Evolutionary conservation across 2,888 invertebrate genomes (phyloP), one percentile per base, ranked within the genome.

Genomic region (Eilema sororculum): DNA sequence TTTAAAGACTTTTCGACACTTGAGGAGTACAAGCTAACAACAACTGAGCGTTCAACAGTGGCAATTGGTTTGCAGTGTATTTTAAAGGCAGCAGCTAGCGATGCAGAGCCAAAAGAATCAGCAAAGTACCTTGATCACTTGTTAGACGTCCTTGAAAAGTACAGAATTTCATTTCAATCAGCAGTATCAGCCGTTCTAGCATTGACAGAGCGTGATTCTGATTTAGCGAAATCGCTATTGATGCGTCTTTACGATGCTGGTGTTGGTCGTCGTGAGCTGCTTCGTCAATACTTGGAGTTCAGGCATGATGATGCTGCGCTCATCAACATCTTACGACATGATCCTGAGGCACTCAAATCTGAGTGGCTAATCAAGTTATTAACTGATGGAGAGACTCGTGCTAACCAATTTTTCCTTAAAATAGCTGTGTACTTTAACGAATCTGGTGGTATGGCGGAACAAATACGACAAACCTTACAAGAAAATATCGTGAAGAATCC

Each of bases 241-340:
- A 30, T 66, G 3, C 81, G 84, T 8, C 66, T 93, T 3, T 93
- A 82, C 65, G 37, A 86, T 0, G 74, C 79, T 2, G 84, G 82
- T 52, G 74, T 90, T 12, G 90, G 86, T 8, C 89, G 93, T 12
- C 87, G 86, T 59, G 79, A 85, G 65, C 76, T 93, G 4, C 81
- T 90, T 30, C 72, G 69, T 5, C 84, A 86, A 61, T 87, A 88
- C n/a, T 88, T 91, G 64, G 71, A 76, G 6, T 71, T 90, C 0
- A 78, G 81, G 0, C 84, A 85, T 59, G 85, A 85, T n/a, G 84
- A 89, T 58, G 87, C 79, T 2, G 89, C 92, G 0, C 90, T 89
- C 58, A 2, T 90, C 0, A 93, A 93, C 72, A 90, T 85, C 0
- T 73, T 93, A 16, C 88, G 87, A 28, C 92, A 93, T 61, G 86